Percentiles rank a stretch among this genome's conserved stretches.
phyloP scores from a whole-genome alignment of 2,113 vertebrate species.

The Ammospiza caudacuta region DNA sequence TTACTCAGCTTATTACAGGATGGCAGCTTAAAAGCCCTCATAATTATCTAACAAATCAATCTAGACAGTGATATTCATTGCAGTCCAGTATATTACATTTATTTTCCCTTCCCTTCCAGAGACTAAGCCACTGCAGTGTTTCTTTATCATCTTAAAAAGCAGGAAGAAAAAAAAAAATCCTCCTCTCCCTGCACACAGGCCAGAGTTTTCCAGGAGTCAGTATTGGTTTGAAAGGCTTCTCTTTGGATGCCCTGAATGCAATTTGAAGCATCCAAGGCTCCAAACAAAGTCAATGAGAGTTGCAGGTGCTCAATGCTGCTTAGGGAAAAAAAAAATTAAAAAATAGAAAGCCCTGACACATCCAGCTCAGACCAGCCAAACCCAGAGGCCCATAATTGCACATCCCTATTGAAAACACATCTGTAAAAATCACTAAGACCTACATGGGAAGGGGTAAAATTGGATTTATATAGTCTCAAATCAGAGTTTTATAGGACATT shows the following conservation, averaged over 20 bases:
- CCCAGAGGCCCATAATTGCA: constrained; percentile 29
- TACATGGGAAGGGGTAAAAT: background rate
- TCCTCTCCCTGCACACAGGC: background rate
- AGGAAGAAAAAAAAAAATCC: background rate
- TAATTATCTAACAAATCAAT: constrained; percentile 35
- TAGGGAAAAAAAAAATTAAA: background rate
- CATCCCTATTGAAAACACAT: constrained; percentile 15
- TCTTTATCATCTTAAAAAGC: background rate
- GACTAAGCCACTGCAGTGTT: background rate
- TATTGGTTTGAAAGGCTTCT: background rate
- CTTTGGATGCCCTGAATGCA: background rate
- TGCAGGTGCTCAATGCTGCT: constrained; percentile 19
- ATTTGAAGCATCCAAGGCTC: background rate
- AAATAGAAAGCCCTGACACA: background rate
- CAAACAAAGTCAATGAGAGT: constrained; percentile 52
- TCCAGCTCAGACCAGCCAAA: constrained; percentile 27
- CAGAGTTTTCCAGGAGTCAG: background rate
- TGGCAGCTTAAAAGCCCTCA: constrained; percentile 10
- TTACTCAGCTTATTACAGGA: constrained; percentile 30
- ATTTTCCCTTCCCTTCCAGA: background rate
- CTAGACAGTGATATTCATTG: background rate
- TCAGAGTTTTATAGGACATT: background rate
- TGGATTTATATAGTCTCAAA: background rate
- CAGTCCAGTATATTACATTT: background rate
- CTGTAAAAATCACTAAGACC: constrained; percentile 42